Percentiles rank a stretch among this genome's conserved stretches.
Evolutionary conservation across 2,888 invertebrate genomes (phyloP).

Genomic region (Heliconius charithonia): DNA sequence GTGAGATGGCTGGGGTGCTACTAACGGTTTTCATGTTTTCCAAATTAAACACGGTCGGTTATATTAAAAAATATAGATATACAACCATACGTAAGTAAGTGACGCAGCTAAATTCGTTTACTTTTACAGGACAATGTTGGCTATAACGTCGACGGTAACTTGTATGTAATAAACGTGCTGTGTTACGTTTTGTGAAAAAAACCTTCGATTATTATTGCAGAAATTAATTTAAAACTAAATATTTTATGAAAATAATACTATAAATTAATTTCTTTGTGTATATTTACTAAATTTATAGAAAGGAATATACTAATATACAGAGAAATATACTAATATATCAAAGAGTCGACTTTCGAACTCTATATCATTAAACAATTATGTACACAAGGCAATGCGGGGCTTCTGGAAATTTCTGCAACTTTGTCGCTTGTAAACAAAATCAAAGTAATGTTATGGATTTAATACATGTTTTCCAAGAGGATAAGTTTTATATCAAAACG

Average conservation of each 20-base stretch:
- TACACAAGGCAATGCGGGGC: constrained; percentile 24
- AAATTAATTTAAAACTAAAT: background rate
- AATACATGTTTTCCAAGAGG: constrained; percentile 48
- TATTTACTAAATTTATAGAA: too few species aligned
- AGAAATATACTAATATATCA: background rate
- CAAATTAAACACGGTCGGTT: constrained; percentile 21
- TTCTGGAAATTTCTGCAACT: constrained; percentile 24
- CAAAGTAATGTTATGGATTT: constrained; percentile 56
- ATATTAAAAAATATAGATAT: constrained; percentile 29
- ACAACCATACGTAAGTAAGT: constrained; percentile 1
- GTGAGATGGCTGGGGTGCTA: constrained; percentile 61
- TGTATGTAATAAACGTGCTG: background rate
- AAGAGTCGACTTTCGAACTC: constrained; percentile 11
- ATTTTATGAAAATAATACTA: background rate
- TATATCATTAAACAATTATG: constrained; percentile 28
- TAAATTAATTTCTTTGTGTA: background rate
- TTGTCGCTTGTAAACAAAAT: constrained; percentile 53
- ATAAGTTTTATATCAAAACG: constrained; percentile 49
- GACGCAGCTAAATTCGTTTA: constrained; percentile 3
- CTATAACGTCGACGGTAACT: background rate
- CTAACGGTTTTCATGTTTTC: constrained; percentile 45
- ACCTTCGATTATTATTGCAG: background rate
- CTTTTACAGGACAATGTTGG: background rate
- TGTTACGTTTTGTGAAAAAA: background rate
- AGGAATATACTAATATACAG: background rate